Base-by-base conservation (phyloP, 2,888 invertebrate genomes). In the Hypena proboscidalis region DNA sequence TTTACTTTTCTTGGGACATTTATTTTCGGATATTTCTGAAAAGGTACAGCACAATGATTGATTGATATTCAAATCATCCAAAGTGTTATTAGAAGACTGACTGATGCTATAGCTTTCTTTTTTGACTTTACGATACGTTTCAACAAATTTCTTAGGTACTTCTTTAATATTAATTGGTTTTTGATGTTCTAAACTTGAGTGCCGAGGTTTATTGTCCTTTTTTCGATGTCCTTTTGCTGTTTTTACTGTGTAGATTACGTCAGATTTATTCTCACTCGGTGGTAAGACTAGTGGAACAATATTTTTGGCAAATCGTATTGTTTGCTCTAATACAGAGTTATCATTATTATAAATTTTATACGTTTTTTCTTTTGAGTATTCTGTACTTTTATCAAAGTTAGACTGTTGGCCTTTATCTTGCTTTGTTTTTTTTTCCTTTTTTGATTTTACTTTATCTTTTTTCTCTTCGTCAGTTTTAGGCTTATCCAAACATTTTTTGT, bases 21-120 rank as follows among this genome's bases (percentile, higher is more conserved):
- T 85, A 27, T 72, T 77, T 22, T 82, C 85, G 0, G 83, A 83
- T 4, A 70, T 54, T 57, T 86, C 87, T 9, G 89, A 85, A 35
- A 83, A 56, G 1, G 86, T 78, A 37, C 76, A 78, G n/a, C 75
- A 77, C 32, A 85, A 49, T 9, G 85, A 85, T 30, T 78, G 81
- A 51, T 87, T 84, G 21, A 81, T 74, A 37, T 83, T 80, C 19
- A 83, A 50, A 49, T 89, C 87, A 27, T 90, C 85, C 41, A 84
- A 62, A 25, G 87, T 87, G 30, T 80, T 81, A 29, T 70, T 81
- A 47, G 83, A 83, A 2, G 75, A 73, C 26, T 70, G 77, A 48
- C 75, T 81, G 2, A 68, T 19, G 3, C 77, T 82, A 6, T 47
- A 57, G 51, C 67, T 76, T 21, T 78, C 77, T 53, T 61, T 65